Percentiles rank a stretch among this genome's conserved stretches.
These are phyloP conservation scores for Drosophila rellima DNA, from an alignment of 2,888 invertebrate genomes.

Conservation along the genomic window DNA sequence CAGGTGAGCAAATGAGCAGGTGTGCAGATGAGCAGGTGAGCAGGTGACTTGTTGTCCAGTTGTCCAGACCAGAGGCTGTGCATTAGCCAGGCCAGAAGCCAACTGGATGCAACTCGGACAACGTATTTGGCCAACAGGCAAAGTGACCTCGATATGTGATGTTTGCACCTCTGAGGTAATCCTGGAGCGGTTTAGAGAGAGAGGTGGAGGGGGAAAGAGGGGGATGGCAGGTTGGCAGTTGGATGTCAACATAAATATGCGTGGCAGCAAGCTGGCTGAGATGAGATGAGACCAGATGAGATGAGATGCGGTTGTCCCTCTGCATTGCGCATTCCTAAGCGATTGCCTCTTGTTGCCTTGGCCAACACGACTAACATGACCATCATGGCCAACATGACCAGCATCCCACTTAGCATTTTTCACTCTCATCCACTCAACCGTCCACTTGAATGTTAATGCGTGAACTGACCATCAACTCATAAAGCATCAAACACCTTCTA, in stretches of 20 bases:
- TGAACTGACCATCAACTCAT: constrained; percentile 25
- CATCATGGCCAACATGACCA: constrained; percentile 13
- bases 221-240: not conserved
- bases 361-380: constrained; percentile 17
- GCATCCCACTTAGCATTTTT: not conserved
- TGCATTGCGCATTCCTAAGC: constrained; percentile 42
- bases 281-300: not conserved
- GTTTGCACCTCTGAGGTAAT: constrained; percentile 28
- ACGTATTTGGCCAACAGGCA: constrained; percentile 13
- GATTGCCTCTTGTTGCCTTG: constrained; percentile 25
- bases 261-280: constrained; percentile 32
- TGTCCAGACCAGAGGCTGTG: constrained; percentile 1
- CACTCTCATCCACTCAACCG: constrained; percentile 8
- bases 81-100: constrained; percentile 16
- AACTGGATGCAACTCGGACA: constrained; percentile 9
- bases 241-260: constrained; percentile 51
- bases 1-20: not conserved
- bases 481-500: constrained; percentile 1
- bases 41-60: not conserved
- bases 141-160: constrained; percentile 33
- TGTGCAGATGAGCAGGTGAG: not conserved
- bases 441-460: constrained; percentile 49
- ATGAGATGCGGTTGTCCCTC: constrained; percentile 29
- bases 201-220: not conserved
- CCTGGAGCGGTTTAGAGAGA: not conserved